phyloP scores from a whole-genome alignment of 2,888 invertebrate genomes.

The Caenorhabditis sp. region DNA sequence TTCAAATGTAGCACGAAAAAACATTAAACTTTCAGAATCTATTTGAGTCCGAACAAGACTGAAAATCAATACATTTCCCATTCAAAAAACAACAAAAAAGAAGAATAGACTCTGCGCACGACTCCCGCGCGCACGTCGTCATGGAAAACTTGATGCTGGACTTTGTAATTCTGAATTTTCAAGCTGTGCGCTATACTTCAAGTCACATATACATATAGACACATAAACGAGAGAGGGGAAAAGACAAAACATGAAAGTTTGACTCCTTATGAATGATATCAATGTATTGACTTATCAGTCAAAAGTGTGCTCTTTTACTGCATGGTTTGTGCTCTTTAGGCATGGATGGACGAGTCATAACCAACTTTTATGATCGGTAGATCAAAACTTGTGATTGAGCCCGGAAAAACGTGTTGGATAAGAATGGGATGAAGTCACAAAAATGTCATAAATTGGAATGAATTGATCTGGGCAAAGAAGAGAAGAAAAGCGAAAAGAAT shows the following conservation, averaged over 20 bases:
- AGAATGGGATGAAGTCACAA: neutral
- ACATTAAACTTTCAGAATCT: too few species aligned
- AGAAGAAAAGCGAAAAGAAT: neutral
- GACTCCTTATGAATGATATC: conserved; percentile 24
- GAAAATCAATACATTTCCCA: conserved; percentile 18
- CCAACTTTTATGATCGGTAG: neutral
- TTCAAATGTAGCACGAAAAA: too few species aligned
- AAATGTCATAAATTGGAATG: neutral
- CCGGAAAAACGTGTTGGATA: neutral
- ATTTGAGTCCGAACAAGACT: neutral
- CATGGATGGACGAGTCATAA: neutral
- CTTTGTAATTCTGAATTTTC: conserved; percentile 29
- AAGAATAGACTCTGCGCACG: neutral
- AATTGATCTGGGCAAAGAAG: neutral
- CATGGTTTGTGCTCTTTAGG: conserved; percentile 24
- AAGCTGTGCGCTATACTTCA: neutral
- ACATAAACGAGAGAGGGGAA: conserved; percentile 1
- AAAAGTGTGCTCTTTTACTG: conserved; percentile 8
- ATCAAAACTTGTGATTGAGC: neutral
- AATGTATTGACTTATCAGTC: conserved; percentile 23
- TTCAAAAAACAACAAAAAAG: conserved; percentile 2
- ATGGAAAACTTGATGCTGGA: conserved; percentile 27
- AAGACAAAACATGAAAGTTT: neutral
- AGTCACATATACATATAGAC: neutral
- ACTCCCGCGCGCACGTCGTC: conserved; percentile 10